A percentile compares a stretch with the other conserved stretches of the same genome.
Conservation (phyloP, 37 sponge, comb jelly and placozoan species). For the Hexactinellida sp. region DNA sequence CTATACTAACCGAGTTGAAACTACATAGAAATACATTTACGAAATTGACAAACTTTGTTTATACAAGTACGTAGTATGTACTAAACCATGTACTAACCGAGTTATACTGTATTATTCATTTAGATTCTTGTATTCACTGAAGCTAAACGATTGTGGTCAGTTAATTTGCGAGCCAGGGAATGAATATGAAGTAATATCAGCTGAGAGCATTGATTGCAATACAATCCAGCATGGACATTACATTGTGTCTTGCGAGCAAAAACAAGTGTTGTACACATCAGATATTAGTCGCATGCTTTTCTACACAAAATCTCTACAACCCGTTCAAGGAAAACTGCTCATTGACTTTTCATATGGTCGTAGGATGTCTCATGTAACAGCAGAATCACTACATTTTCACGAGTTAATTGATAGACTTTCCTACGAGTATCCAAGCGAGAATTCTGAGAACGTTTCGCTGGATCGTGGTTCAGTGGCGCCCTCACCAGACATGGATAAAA, state of each 20-base stretch:
- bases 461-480: background rate
- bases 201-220: conserved; percentile 5
- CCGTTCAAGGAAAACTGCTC: background rate
- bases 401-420: background rate
- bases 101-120: no score
- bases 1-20: no score
- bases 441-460: background rate
- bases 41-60: no score
- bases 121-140: background rate
- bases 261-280: background rate
- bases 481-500: background rate
- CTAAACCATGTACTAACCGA: no score
- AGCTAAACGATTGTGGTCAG: conserved; percentile 6
- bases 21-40: no score
- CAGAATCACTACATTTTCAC: background rate
- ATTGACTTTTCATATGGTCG: conserved; percentile 8
- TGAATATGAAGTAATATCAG: conserved; percentile 5
- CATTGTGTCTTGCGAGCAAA: background rate
- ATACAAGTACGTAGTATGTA: no score
- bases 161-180: background rate
- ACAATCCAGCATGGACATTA: background rate
- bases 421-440: background rate
- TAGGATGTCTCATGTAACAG: background rate
- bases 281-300: conserved; percentile 6
- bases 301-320: background rate